Conservation (phyloP, 53 echinoderm and acorn worm genomes). For the Hippasteria phrygiana region DNA sequence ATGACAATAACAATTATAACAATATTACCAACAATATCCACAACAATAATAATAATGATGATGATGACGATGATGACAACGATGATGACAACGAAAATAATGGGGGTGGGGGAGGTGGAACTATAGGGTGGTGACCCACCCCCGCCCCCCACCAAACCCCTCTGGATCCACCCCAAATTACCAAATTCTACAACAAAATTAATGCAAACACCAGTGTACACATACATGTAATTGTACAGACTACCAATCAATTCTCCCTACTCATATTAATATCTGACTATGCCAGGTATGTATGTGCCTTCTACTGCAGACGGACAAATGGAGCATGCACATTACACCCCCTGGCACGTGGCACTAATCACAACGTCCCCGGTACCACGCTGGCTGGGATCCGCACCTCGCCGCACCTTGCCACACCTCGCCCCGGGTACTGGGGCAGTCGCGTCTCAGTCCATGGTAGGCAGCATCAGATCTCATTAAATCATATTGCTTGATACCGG, state of each 20-base stretch:
- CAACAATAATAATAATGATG: no score
- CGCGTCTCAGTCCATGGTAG: slow-evolving; percentile 29
- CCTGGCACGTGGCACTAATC: slow-evolving; percentile 58
- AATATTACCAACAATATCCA: no score
- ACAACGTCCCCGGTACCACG: slow-evolving; percentile 20
- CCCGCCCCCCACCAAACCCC: no score
- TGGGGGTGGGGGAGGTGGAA: no score
- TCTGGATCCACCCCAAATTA: no score
- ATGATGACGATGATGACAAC: no score
- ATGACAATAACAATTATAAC: no score
- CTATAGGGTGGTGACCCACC: no score
- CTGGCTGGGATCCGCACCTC: no score
- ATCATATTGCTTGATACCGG: slow-evolving; percentile 15
- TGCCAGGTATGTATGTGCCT: slow-evolving; percentile 36
- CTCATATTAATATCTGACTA: slow-evolving; percentile 22
- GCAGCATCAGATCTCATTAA: slow-evolving; percentile 50
- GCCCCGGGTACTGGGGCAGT: not conserved
- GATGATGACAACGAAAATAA: no score
- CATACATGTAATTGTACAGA: not conserved
- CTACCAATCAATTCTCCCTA: not conserved
- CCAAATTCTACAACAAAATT: no score
- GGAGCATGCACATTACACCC: slow-evolving; percentile 36
- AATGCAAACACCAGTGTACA: no score
- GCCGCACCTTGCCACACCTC: not conserved
- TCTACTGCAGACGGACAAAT: slow-evolving; percentile 9